Evolutionary conservation across 2,113 vertebrate species (phyloP), one percentile per base, ranked within the genome.

Genomic region (Callipepla squamata): DNA sequence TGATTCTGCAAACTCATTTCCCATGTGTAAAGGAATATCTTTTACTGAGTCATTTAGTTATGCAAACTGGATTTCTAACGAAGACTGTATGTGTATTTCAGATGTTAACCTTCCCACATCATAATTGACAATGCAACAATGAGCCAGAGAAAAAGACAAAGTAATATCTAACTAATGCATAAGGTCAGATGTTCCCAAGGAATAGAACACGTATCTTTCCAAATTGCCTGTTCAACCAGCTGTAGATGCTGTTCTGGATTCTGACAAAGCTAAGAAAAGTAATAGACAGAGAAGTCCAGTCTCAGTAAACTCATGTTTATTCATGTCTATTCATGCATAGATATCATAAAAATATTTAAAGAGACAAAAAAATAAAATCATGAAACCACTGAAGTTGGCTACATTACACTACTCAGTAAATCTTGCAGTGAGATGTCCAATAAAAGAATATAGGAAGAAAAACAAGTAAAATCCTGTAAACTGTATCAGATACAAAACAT

Each of bases 201-300:
- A 73, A 76, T 9, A 3, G 15, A 76, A 47, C 6, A 22, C 3
- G 1, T 2, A 13, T 57, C 80, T 83, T 76, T 65, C 22, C 13
- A 47, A n/a, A 67, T 53, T 36, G 23, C 8, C 6, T 58, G n/a
- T 90, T 81, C 45, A 83, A 6, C 8, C 16, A 67, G 76, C 28
- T 9, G 6, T n/a, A 25, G 13, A 2, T 45, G 17, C 10, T 75
- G 32, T 67, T 28, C 9, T 0, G 0, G 11, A 70, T 1, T n/a
- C 9, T 2, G 4, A 17, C 1, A 0, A 84, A 21, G 11, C 8
- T 66, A 26, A 3, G 30, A 63, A 30, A 36, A 18, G 9, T 58
- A n/a, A 38, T 4, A 50, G 26, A 48, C 15, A 45, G 63, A 74
- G 7, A 85, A 73, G 12, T 26, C 11, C 5, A 66, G 5, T 45